These are phyloP conservation scores for Hestina assimilis DNA, from an alignment of 1,140 invertebrate genomes.

Conservation along the genomic window DNA sequence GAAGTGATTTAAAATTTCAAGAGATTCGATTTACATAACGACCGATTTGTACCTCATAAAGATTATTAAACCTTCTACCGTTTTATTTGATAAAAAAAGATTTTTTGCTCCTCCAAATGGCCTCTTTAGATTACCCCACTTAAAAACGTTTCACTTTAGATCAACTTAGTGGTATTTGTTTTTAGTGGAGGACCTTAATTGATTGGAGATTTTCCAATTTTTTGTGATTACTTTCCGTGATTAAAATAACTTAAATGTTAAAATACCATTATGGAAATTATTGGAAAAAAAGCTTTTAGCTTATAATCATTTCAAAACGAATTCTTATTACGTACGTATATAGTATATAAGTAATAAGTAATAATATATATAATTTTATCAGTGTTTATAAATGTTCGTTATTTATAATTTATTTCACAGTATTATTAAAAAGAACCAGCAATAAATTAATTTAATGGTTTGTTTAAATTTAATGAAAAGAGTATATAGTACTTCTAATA, in stretches of 20 bases:
- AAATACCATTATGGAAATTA: too few species aligned
- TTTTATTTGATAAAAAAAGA: constrained; percentile 25
- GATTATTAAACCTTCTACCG: constrained; percentile 64
- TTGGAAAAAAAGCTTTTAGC: neutral
- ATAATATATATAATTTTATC: too few species aligned
- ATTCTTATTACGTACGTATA: too few species aligned
- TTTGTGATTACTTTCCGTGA: constrained; percentile 18
- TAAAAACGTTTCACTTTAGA: constrained; percentile 18
- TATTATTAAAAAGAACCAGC: too few species aligned
- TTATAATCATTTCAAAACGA: too few species aligned
- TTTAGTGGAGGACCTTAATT: constrained; percentile 19
- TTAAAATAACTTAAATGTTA: neutral
- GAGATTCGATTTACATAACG: constrained; percentile 75
- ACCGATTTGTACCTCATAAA: constrained; percentile 73
- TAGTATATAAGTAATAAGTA: too few species aligned
- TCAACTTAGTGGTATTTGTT: constrained; percentile 14
- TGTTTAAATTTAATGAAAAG: too few species aligned
- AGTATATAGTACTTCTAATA: too few species aligned
- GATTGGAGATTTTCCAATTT: constrained; percentile 9
- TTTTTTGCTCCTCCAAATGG: constrained; percentile 15
- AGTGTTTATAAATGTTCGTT: too few species aligned
- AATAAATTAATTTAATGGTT: too few species aligned
- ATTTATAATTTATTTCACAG: too few species aligned
- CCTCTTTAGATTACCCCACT: constrained; percentile 7
- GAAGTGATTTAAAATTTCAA: constrained; percentile 72